Percentiles rank a stretch among this genome's conserved stretches.
Evolutionary conservation across 1,140 invertebrate genomes (phyloP).

Genomic region (Drosophila ironensis): DNA sequence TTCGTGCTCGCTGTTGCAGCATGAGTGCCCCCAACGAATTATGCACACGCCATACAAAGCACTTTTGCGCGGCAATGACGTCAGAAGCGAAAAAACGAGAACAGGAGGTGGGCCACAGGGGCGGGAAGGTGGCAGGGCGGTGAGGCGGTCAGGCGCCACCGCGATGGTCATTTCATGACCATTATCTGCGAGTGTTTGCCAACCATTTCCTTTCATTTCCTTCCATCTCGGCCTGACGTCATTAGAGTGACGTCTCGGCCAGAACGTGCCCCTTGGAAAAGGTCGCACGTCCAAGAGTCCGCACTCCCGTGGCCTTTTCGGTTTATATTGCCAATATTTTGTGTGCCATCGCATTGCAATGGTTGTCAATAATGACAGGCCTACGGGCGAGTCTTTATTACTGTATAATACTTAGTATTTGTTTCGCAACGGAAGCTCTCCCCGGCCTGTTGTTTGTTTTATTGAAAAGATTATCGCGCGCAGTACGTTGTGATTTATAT

Average conservation of each 20-base stretch:
- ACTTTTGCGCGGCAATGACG: conserved; percentile 55
- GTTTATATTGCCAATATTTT: too few species aligned
- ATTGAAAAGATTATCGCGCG: conserved; percentile 64
- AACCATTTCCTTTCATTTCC: conserved; percentile 30
- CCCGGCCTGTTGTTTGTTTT: conserved; percentile 51
- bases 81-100: conserved; percentile 23
- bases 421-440: conserved; percentile 63
- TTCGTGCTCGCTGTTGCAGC: too few species aligned
- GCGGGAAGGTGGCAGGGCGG: too few species aligned
- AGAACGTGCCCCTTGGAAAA: conserved; percentile 14
- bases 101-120: too few species aligned
- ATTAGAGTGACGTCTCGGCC: conserved; percentile 30
- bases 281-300: conserved; percentile 2
- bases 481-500: conserved; percentile 61
- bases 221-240: conserved; percentile 22
- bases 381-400: too few species aligned
- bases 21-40: conserved; percentile 35
- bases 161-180: conserved; percentile 29
- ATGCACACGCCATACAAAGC: conserved; percentile 41
- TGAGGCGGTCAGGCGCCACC: not conserved
- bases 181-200: conserved; percentile 39
- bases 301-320: too few species aligned
- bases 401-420: conserved; percentile 10
- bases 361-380: conserved; percentile 20
- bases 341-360: conserved; percentile 31